phyloP scores from a whole-genome alignment of 2,797 vertebrate species.

The Lutjanus campechanus region DNA sequence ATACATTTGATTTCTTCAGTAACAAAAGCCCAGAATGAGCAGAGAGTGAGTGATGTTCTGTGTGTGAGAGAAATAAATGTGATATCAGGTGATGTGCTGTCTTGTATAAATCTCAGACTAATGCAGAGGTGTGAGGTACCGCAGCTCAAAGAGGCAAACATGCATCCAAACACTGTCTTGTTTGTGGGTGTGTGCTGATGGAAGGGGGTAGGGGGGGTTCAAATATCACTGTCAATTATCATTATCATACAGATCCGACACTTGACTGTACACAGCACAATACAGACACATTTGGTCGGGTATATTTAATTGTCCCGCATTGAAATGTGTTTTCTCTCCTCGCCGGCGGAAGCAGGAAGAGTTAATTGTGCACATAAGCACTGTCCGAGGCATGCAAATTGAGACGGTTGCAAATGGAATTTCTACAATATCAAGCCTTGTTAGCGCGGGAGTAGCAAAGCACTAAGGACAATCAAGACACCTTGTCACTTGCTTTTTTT shows the following conservation, averaged over 20 bases:
- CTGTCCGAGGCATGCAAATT: constrained; percentile 93
- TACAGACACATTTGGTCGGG: constrained; percentile 2
- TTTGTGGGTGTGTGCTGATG: constrained; percentile 1
- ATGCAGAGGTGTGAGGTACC: constrained; percentile 28
- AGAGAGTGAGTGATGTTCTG: constrained; percentile 59
- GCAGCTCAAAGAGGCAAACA: constrained; percentile 55
- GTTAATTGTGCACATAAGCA: constrained; percentile 91
- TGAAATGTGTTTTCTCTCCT: constrained; percentile 31
- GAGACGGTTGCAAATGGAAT: constrained; percentile 93
- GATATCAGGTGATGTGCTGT: constrained; percentile 53
- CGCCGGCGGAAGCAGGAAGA: constrained; percentile 65
- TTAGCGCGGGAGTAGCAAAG: constrained; percentile 94
- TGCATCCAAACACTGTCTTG: constrained; percentile 39
- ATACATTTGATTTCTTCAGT: constrained; percentile 70
- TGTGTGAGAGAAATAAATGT: constrained; percentile 64
- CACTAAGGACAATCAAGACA: constrained; percentile 97
- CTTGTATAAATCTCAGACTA: constrained; percentile 49
- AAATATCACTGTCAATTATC: constrained; percentile 57
- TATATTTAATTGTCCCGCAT: constrained; percentile 56
- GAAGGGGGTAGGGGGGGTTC: neutral
- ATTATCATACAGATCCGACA: constrained; percentile 33
- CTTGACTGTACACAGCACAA: neutral
- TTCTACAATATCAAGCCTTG: constrained; percentile 97
- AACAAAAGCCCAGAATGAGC: constrained; percentile 45
- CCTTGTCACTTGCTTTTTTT: constrained; percentile 92